phyloP scores from a whole-genome alignment of 2,797 vertebrate species.

The Tenualosa thibaudeaui region DNA sequence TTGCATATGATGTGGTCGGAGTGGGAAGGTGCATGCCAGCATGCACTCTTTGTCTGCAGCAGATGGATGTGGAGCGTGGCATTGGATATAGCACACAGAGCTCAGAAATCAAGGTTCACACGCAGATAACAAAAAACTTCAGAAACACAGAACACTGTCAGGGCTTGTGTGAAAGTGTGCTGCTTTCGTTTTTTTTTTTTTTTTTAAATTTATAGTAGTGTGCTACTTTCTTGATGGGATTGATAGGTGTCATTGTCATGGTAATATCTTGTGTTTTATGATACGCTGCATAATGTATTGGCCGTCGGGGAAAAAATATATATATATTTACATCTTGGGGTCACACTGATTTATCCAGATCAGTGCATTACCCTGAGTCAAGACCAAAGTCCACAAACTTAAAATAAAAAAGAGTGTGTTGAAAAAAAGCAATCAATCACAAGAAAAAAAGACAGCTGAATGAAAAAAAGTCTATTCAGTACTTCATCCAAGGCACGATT shows the following conservation, averaged over 20 bases:
- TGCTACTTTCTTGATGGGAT: neutral
- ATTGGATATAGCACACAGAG: too few relatives aligned
- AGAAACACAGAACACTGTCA: neutral
- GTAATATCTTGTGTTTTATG: neutral
- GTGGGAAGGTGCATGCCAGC: neutral
- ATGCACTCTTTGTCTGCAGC: neutral
- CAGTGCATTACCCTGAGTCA: neutral
- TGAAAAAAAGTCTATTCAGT: slow-evolving; percentile 44
- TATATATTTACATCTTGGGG: neutral
- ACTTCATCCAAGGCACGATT: slow-evolving; percentile 59
- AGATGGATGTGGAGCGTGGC: neutral
- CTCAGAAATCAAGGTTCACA: neutral
- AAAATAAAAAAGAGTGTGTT: neutral
- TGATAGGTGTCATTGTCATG: neutral
- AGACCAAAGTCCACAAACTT: neutral
- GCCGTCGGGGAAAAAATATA: neutral
- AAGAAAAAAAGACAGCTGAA: slow-evolving; percentile 8
- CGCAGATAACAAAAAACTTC: neutral
- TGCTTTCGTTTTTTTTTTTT: too few relatives aligned
- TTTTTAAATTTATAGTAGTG: too few relatives aligned
- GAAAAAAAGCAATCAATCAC: neutral
- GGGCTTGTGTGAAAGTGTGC: neutral
- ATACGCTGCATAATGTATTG: neutral
- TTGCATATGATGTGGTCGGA: neutral
- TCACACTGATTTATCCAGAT: neutral